Conservation (phyloP, 2,888 invertebrate genomes). For the Entomobrya proxima region DNA sequence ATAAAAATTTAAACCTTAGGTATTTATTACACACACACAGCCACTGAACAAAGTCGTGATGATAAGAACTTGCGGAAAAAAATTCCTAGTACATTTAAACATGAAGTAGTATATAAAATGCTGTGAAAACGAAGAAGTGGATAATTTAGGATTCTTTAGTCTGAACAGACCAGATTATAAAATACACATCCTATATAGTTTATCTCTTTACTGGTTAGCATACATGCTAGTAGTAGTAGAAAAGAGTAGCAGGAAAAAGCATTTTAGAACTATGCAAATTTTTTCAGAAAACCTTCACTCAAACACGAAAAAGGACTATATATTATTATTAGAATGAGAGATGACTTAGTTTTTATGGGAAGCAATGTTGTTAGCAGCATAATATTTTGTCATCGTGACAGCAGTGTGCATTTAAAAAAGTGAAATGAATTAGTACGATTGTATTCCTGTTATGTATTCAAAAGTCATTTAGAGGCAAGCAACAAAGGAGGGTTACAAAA, state of each 20-base stretch:
- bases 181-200: background rate
- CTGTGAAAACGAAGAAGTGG: background rate
- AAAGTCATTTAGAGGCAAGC: constrained; percentile 10
- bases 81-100: too few species aligned
- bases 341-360: too few species aligned
- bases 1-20: too few species aligned
- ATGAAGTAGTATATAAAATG: background rate
- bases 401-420: background rate
- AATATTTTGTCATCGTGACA: background rate
- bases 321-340: background rate
- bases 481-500: background rate
- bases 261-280: background rate
- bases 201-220: background rate
- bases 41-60: too few species aligned
- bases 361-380: background rate
- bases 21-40: too few species aligned
- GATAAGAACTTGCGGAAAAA: too few species aligned
- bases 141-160: background rate
- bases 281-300: background rate
- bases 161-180: background rate
- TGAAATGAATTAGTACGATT: background rate
- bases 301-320: background rate
- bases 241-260: background rate
- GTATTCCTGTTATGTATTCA: constrained; percentile 4
- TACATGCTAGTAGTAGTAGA: background rate